phyloP scores from a whole-genome alignment of 2,888 invertebrate genomes.

The Axea sp. region DNA sequence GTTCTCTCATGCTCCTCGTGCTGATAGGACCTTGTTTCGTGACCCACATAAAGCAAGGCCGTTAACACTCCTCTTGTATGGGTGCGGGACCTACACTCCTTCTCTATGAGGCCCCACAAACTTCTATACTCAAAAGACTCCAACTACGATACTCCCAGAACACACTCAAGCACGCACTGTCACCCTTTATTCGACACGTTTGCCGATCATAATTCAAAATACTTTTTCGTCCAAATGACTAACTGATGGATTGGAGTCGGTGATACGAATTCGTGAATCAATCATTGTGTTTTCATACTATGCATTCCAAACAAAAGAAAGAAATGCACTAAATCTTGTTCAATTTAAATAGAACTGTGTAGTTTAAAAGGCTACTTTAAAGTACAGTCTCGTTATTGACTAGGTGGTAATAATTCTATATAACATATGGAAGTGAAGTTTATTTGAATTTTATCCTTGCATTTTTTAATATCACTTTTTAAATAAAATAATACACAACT shows the following conservation, averaged over 20 bases:
- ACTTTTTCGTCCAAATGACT: conserved; percentile 10
- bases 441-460: too few species aligned
- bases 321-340: too few species aligned
- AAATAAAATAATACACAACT: too few species aligned
- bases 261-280: conserved; percentile 15
- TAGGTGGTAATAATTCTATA: too few species aligned
- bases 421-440: too few species aligned
- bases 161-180: conserved; percentile 3
- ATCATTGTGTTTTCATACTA: conserved; percentile 20
- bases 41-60: conserved; percentile 79
- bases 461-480: too few species aligned
- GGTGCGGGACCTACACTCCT: conserved; percentile 66
- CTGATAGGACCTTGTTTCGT: conserved; percentile 78
- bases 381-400: too few species aligned
- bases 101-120: conserved; percentile 64
- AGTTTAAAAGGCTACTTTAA: too few species aligned
- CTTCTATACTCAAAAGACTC: conserved; percentile 23
- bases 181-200: conserved; percentile 25
- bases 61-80: conserved; percentile 76
- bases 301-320: too few species aligned
- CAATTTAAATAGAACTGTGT: too few species aligned
- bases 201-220: conserved; percentile 11
- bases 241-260: conserved; percentile 14
- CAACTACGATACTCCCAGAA: conserved; percentile 9
- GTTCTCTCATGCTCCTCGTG: conserved; percentile 68